Evolutionary conservation across 2,888 invertebrate genomes (phyloP).

Genomic region (Caenorhabditis imperialis): DNA sequence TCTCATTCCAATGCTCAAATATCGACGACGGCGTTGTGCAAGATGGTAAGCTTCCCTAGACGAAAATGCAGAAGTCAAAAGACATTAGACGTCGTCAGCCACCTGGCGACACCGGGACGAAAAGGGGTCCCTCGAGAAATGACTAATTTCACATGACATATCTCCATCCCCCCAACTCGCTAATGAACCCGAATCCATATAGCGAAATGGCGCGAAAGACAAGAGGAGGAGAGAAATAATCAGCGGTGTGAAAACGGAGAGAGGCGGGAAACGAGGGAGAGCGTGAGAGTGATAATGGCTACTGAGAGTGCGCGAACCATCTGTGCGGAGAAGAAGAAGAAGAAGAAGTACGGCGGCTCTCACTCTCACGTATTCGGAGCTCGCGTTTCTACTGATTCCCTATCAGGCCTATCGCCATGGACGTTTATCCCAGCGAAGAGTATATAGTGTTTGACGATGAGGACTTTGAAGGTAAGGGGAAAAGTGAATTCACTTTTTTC

Average conservation of each 20-base stretch:
- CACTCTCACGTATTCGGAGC: no score
- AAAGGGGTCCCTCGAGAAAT: neutral
- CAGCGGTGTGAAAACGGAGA: neutral
- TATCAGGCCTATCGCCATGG: no score
- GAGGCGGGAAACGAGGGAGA: neutral
- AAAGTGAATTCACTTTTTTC: no score
- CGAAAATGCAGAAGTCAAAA: neutral
- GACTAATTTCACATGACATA: conserved; percentile 9
- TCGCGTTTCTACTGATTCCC: no score
- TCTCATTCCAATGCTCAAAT: conserved; percentile 9
- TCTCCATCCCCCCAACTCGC: neutral
- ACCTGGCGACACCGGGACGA: conserved; percentile 12
- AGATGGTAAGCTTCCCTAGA: neutral
- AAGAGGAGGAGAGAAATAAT: neutral
- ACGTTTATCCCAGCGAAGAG: no score
- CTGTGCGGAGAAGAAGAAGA: neutral
- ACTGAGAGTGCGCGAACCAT: conserved; percentile 5
- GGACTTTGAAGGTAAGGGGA: no score
- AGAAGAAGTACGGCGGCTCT: no score
- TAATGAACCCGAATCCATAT: no score
- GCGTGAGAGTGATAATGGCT: conserved; percentile 2
- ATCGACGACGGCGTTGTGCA: conserved; percentile 4
- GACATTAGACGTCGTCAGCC: neutral
- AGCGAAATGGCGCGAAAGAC: neutral
- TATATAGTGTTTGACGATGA: no score